phyloP scores from a whole-genome alignment of 1,140 invertebrate species.

The Achroia grisella region DNA sequence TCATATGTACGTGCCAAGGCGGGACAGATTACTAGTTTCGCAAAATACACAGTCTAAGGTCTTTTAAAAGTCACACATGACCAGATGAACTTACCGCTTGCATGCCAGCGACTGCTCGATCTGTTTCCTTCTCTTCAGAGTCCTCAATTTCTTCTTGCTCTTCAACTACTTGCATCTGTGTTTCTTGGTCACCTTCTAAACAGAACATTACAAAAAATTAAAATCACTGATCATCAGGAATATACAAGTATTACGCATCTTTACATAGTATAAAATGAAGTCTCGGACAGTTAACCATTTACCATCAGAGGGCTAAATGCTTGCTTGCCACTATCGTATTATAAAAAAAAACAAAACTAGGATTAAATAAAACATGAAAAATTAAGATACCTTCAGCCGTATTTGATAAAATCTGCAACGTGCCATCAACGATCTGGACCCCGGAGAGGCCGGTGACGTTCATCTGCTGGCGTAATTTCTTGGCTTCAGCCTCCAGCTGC shows the following conservation, averaged over 20 bases:
- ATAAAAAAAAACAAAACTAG: no score
- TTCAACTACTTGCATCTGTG: conserved; percentile 46
- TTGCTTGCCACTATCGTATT: no score
- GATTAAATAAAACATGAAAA: no score
- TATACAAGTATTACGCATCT: no score
- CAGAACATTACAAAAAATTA: neutral
- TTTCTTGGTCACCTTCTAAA: conserved; percentile 42
- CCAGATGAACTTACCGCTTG: conserved; percentile 37
- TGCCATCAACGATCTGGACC: conserved; percentile 51
- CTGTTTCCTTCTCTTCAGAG: conserved; percentile 44
- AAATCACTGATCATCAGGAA: no score
- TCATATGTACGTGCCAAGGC: neutral
- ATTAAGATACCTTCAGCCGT: conserved; percentile 31
- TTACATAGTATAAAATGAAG: no score
- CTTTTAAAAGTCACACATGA: neutral
- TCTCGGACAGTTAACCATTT: no score
- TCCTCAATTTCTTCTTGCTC: conserved; percentile 31
- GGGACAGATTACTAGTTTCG: neutral
- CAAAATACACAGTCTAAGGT: neutral
- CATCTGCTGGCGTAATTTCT: conserved; percentile 55
- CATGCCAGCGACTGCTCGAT: conserved; percentile 50
- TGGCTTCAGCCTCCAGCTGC: conserved; percentile 59
- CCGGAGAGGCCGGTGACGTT: conserved; percentile 43
- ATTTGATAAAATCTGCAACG: conserved; percentile 37
- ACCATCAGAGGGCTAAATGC: no score